Evolutionary conservation across 2,888 invertebrate genomes (phyloP), one percentile per base, ranked within the genome.

Genomic region (Spilarctia lutea): DNA sequence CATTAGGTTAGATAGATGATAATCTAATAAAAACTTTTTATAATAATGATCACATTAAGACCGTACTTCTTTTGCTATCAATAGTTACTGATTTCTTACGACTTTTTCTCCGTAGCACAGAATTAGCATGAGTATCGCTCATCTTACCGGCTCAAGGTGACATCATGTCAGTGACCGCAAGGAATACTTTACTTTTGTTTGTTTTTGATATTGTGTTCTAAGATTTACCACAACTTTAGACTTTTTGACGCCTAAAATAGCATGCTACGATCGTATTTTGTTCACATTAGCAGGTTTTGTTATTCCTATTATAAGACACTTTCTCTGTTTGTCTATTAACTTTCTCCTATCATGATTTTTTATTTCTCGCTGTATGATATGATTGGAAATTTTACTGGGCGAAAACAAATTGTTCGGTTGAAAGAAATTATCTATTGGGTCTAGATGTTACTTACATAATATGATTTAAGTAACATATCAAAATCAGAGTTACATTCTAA

Each of bases 81-180:
- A n/a, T 70, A 42, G n/a, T 52, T 48, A 27, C 71, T 77, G 70
- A 78, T 81, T 74, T 80, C 75, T 81, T 76, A 81, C 76, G 73
- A 80, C 82, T 75, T 83, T 87, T 90, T 89, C 88, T 85, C 78
- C 81, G 85, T 87, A 88, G 85, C 48, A 45, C 20, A 30, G 77
- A 82, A 85, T 81, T 89, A 86, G 71, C 79, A 83, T 81, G 80
- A 81, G 68, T 68, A 79, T 75, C 70, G 72, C 88, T 87, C 73
- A 66, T 65, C 45, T 74, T 81, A 73, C 75, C 74, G 82, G 82
- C 84, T 88, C 88, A 90, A 90, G 89, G 89, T 89, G 79, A 83
- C 73, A 56, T 2, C 18, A 45, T 52, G 83, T 83, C 77, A 83
- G n/a, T 76, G 82, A 79, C 83, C 82, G 76, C 76, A 35, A 33